These are phyloP conservation scores for Plotosus lineatus DNA, from an alignment of 2,113 vertebrate species.

Conservation along the genomic window DNA sequence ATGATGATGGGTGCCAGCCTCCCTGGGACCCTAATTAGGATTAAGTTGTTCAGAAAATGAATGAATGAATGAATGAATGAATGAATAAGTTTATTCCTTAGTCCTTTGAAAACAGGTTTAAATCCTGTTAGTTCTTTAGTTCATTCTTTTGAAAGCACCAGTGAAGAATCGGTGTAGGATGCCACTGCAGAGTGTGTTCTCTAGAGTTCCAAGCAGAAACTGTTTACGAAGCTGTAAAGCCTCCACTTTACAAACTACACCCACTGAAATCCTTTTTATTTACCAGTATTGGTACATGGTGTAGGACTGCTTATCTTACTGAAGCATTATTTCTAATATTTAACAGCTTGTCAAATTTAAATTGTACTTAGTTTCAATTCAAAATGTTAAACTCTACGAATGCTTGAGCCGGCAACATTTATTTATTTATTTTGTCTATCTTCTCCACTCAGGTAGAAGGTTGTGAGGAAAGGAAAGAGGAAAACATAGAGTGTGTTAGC, in stretches of 20 bases:
- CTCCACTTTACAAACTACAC: neutral
- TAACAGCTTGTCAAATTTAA: conserved; percentile 36
- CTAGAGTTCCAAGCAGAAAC: neutral
- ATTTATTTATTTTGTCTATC: no score
- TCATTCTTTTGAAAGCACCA: neutral
- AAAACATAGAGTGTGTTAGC: conserved; percentile 9
- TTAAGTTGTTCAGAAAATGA: no score
- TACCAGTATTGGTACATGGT: neutral
- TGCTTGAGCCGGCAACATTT: conserved; percentile 40
- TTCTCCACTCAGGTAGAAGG: conserved; percentile 11
- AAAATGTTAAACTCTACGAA: conserved; percentile 52
- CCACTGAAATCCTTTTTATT: neutral
- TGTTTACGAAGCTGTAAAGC: neutral
- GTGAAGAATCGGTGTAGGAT: neutral
- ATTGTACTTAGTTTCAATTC: conserved; percentile 57
- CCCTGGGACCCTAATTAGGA: no score
- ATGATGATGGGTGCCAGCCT: no score
- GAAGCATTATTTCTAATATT: conserved; percentile 36
- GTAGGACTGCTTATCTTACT: conserved; percentile 35
- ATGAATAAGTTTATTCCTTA: no score
- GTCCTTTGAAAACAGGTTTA: neutral
- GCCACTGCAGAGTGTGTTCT: neutral
- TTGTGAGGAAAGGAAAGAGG: neutral
- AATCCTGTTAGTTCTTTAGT: neutral
- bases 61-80: no score